These are phyloP conservation scores for Leptoclinus maculatus DNA, from an alignment of 2,797 vertebrate species.

Conservation along the genomic window DNA sequence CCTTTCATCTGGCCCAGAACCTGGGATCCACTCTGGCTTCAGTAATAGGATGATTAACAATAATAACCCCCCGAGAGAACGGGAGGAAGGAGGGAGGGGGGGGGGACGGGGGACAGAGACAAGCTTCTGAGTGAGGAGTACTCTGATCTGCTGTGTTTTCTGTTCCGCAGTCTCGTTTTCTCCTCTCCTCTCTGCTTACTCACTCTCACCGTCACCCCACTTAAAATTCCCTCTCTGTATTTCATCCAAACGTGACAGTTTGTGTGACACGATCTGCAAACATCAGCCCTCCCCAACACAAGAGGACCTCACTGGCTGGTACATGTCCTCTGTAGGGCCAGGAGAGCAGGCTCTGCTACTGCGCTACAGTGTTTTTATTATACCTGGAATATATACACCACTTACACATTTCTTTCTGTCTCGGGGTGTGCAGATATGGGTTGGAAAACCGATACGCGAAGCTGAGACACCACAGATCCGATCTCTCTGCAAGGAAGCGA, in stretches of 20 bases:
- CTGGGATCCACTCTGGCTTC: constrained; percentile 75
- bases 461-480: background rate
- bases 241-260: constrained; percentile 54
- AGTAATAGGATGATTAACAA: constrained; percentile 85
- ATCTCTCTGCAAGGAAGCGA: background rate
- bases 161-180: constrained; percentile 11
- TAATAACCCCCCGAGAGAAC: constrained; percentile 79
- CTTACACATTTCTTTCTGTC: background rate
- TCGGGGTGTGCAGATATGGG: background rate
- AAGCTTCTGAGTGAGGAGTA: constrained; percentile 38
- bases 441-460: background rate
- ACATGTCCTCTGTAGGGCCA: constrained; percentile 37
- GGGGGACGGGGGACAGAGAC: background rate
- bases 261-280: constrained; percentile 59
- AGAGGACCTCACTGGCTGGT: constrained; percentile 46
- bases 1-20: constrained; percentile 81
- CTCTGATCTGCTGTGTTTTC: constrained; percentile 33
- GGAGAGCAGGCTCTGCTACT: constrained; percentile 12
- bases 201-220: constrained; percentile 19
- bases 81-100: background rate
- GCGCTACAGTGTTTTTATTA: background rate
- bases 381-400: background rate
- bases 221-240: constrained; percentile 65
- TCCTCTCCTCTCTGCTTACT: background rate
- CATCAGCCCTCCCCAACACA: constrained; percentile 31